A percentile compares a stretch with the other conserved stretches of the same genome.
Conservation (phyloP, 1,140 invertebrate species). For the Drosophila mayri region DNA sequence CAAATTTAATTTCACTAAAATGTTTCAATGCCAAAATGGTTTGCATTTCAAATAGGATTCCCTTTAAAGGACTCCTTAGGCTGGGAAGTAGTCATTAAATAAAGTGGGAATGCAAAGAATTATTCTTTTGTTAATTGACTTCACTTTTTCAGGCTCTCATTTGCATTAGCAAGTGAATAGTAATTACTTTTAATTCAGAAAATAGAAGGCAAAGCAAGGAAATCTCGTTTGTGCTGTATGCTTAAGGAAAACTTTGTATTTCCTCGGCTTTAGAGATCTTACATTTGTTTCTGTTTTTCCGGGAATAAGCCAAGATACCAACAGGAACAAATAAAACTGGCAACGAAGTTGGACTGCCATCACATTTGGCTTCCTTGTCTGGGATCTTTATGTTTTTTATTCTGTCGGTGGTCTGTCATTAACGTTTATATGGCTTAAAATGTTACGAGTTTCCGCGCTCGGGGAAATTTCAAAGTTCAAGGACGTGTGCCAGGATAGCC, state of each 20-base stretch:
- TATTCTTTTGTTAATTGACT: slow-evolving; percentile 7
- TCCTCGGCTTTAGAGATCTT: not conserved
- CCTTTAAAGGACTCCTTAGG: not conserved
- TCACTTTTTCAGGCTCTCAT: not conserved
- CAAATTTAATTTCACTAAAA: slow-evolving; percentile 2
- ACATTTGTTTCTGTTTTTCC: not conserved
- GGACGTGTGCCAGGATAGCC: slow-evolving; percentile 15
- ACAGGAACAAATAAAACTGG: slow-evolving; percentile 12
- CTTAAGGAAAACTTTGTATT: not conserved
- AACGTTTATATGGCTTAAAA: slow-evolving; percentile 23
- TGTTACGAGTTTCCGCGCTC: slow-evolving; percentile 20
- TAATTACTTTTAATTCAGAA: not conserved
- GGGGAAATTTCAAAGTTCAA: slow-evolving; percentile 51
- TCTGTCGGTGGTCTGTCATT: slow-evolving; percentile 8
- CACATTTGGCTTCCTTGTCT: slow-evolving; percentile 21
- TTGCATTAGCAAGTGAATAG: slow-evolving; percentile 23
- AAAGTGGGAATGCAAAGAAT: not conserved
- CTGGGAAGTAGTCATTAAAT: not conserved
- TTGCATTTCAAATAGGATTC: not conserved
- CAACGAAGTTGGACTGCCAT: slow-evolving; percentile 7
- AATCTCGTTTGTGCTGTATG: not conserved
- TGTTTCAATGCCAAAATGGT: slow-evolving; percentile 11
- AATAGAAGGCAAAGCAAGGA: not conserved
- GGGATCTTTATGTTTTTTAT: slow-evolving; percentile 20
- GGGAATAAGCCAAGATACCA: not conserved